Conservation (phyloP, 2,797 vertebrate species). For the Dermochelys coriacea region DNA sequence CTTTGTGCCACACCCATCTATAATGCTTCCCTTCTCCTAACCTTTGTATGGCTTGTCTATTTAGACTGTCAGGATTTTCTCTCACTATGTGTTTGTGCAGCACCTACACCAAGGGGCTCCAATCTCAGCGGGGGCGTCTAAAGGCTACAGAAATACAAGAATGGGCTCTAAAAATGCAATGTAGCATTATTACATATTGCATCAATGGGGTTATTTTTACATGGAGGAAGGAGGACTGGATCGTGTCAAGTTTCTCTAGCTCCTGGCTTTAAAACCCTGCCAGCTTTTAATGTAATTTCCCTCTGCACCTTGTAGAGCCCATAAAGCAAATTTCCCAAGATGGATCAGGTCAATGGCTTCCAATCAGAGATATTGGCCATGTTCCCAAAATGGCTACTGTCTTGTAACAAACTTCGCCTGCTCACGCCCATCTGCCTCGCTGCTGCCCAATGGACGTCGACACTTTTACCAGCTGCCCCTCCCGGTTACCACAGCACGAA, state of each 20-base stretch:
- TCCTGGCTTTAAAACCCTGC: slow-evolving; percentile 28
- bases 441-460: not conserved
- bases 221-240: slow-evolving; percentile 14
- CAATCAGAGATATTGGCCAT: not conserved
- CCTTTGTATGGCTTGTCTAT: not conserved
- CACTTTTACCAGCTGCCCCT: fast-evolving
- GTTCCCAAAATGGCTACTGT: not conserved
- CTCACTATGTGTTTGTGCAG: not conserved
- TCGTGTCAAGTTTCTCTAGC: not conserved
- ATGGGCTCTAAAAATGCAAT: not conserved
- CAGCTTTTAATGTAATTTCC: slow-evolving; percentile 10
- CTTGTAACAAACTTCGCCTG: not conserved
- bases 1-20: not conserved
- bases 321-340: slow-evolving; percentile 61
- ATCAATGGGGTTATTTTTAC: not conserved
- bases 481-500: fast-evolving
- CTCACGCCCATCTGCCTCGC: not conserved
- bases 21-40: not conserved
- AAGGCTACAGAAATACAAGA: not conserved
- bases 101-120: not conserved
- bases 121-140: not conserved
- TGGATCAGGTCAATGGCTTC: slow-evolving; percentile 53
- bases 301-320: slow-evolving; percentile 34
- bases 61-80: not conserved
- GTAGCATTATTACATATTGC: not conserved